Base-by-base conservation (phyloP, 2,113 vertebrate genomes). In the Herpetotheres cachinnans region DNA sequence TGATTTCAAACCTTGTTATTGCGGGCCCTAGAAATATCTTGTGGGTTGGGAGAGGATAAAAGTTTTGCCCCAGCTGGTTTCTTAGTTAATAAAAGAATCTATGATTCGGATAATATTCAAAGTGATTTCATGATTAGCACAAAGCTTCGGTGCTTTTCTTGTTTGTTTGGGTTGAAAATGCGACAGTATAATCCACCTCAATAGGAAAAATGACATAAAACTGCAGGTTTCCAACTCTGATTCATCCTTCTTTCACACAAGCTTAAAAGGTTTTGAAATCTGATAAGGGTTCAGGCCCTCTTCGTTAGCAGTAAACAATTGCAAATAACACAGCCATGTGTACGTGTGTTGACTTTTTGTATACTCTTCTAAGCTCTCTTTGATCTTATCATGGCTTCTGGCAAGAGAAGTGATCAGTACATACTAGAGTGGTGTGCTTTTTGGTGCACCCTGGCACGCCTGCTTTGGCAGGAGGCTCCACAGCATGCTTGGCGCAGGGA, bases 181-280 rank as follows among this genome's bases (percentile, higher is more conserved):
- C 0, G 0, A 47, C 22, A 2, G 0, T 49, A 15, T 72, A 63
- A 73, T 73, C 13, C n/a, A 61, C 22, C 26, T 86, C 22, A 81
- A 21, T 18, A 6, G 10, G 55, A 56, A 84, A 87, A 85, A 58
- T 32, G 4, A 69, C 40, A 40, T 38, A 54, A 65, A 93, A 19
- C 30, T 52, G 29, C 4, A 4, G 11, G 10, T 61, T 86, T 86
- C 69, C 52, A 93, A 14, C 38, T 89, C 13, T 21, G 61, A 63
- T 66, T 89, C 20, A 19, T 78, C 40, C 44, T 46, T 46, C 42
- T 83, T 86, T 95, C 61, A 79, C 81, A 72, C 56, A 17, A 54
- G 18, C 46, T 55, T 89, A 18, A 86, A 90, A 90, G 89, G 34
- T 90, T 95, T 81, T 84, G 63, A 92, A 78, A 81, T 92, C 55